A percentile compares a stretch with the other conserved stretches of the same genome.
phyloP scores from a whole-genome alignment of 2,797 vertebrate genomes.

The Oryzias dopingdopingensis region DNA sequence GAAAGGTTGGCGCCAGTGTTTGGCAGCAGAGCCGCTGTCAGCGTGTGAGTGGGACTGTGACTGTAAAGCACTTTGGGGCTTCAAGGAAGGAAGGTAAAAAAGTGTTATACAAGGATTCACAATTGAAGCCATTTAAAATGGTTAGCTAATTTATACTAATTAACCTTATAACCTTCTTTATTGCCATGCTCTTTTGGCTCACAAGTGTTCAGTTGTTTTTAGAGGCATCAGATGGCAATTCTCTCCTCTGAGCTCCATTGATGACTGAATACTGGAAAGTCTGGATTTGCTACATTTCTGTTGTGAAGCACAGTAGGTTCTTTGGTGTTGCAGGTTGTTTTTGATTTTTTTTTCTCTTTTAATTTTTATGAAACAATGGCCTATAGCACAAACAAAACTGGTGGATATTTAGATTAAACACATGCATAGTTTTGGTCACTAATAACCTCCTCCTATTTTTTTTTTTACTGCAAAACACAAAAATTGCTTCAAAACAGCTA shows the following conservation, averaged over 20 bases:
- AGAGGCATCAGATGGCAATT: not conserved
- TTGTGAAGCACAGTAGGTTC: not conserved
- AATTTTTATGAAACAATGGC: not conserved
- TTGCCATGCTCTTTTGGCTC: no score
- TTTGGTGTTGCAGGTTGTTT: not conserved
- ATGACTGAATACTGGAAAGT: not conserved
- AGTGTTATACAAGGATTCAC: no score
- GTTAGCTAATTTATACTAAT: no score
- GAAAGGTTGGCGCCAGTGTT: no score
- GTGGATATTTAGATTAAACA: not conserved
- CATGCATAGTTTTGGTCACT: not conserved
- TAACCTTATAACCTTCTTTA: no score
- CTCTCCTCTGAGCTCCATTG: not conserved
- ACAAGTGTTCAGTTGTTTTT: not conserved
- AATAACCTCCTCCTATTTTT: not conserved
- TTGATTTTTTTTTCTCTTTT: not conserved
- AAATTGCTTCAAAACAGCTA: not conserved
- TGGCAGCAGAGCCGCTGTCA: no score
- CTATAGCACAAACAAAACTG: not conserved
- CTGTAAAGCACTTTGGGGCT: no score
- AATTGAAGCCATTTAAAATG: no score
- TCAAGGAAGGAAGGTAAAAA: no score
- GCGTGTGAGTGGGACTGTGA: no score
- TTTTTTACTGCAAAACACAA: conserved; percentile 1
- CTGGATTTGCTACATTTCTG: not conserved